These are phyloP conservation scores for Lissocephala sabroskyi DNA, from an alignment of 2,888 invertebrate species.

Conservation along the genomic window DNA sequence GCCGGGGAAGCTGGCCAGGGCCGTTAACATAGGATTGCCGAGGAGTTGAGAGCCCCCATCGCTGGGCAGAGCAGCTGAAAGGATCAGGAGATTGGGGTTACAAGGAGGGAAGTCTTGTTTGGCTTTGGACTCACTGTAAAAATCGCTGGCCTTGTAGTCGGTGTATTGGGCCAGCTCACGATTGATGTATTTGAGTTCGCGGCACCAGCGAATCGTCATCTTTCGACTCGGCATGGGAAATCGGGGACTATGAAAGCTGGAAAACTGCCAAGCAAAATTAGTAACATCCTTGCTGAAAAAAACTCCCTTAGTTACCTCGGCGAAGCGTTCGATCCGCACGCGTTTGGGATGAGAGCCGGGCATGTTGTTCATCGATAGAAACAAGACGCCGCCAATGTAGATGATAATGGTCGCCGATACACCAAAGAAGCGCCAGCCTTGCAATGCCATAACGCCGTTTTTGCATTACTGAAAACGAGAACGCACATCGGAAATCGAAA, in stretches of 20 bases:
- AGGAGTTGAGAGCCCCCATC: constrained; percentile 31
- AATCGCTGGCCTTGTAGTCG: constrained; percentile 51
- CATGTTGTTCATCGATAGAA: constrained; percentile 72
- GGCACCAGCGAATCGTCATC: constrained; percentile 71
- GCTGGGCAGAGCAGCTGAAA: constrained; percentile 46
- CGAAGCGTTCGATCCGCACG: constrained; percentile 65
- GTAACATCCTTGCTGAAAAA: background rate
- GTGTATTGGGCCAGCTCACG: constrained; percentile 58
- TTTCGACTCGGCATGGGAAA: constrained; percentile 65
- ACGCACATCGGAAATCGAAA: too few species aligned
- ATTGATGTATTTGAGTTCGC: constrained; percentile 67
- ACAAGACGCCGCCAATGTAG: constrained; percentile 71
- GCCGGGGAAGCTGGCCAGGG: constrained; percentile 86
- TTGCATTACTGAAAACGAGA: constrained; percentile 58
- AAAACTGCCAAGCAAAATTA: constrained; percentile 42
- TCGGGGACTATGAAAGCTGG: constrained; percentile 66
- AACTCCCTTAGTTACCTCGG: constrained; percentile 56
- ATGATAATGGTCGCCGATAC: constrained; percentile 71
- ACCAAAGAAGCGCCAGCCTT: constrained; percentile 72
- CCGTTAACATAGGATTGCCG: constrained; percentile 68
- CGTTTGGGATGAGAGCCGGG: constrained; percentile 69
- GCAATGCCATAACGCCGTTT: constrained; percentile 70
- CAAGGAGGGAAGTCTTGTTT: too few species aligned
- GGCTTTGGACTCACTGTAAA: constrained; percentile 31
- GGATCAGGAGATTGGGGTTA: background rate